phyloP scores from a whole-genome alignment of 2,888 invertebrate species.

The Cheilosia vernalis region DNA sequence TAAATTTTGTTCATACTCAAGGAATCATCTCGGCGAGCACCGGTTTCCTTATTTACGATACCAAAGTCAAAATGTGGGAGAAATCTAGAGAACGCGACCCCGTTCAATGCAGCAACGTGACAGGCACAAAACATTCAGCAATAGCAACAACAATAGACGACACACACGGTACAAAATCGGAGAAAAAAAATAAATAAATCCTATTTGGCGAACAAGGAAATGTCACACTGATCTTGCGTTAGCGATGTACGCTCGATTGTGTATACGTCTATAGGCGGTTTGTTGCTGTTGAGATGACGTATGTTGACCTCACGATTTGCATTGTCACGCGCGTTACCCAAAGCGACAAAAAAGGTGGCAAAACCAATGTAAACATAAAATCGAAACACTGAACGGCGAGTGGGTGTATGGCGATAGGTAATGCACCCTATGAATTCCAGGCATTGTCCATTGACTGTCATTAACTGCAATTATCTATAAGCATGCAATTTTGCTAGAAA shows the following conservation, averaged over 20 bases:
- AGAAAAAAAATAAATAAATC: conserved; percentile 12
- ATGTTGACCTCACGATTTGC: conserved; percentile 72
- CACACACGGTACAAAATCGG: conserved; percentile 13
- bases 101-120: conserved; percentile 60
- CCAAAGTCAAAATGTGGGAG: conserved; percentile 74
- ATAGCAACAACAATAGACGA: conserved; percentile 46
- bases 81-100: conserved; percentile 62
- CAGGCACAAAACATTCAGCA: conserved; percentile 45
- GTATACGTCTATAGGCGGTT: background rate
- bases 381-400: background rate
- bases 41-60: conserved; percentile 66
- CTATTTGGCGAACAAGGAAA: conserved; percentile 72
- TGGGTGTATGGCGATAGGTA: conserved; percentile 4
- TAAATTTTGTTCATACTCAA: conserved; percentile 40
- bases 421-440: conserved; percentile 13
- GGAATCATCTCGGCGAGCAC: conserved; percentile 25
- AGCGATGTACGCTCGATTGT: conserved; percentile 52
- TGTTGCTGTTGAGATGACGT: conserved; percentile 50
- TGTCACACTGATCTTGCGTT: conserved; percentile 71
- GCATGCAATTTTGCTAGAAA: background rate
- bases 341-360: conserved; percentile 30
- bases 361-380: conserved; percentile 5
- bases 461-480: too few relatives aligned
- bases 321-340: conserved; percentile 69
- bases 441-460: too few relatives aligned